These are phyloP conservation scores for Pagetopsis macropterus DNA, from an alignment of 2,797 vertebrate species.

Conservation along the genomic window DNA sequence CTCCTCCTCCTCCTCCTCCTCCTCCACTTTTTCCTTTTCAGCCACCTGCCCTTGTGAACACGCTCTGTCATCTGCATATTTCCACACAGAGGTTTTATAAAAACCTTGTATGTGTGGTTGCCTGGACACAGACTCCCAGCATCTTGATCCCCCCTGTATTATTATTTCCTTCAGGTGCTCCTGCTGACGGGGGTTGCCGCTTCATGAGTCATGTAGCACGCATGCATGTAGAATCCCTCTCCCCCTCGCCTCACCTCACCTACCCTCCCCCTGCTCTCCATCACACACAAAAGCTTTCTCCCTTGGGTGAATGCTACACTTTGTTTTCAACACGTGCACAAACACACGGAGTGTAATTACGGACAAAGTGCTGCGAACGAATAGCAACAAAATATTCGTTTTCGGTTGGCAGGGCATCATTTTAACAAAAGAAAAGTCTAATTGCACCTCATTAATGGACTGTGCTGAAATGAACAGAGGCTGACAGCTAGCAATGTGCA, in stretches of 20 bases:
- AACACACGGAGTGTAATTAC: not conserved
- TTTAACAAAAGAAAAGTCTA: slow-evolving; percentile 39
- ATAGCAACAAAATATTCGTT: not conserved
- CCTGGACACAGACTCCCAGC: slow-evolving; percentile 62
- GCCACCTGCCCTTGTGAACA: slow-evolving; percentile 63
- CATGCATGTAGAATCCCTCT: slow-evolving; percentile 18
- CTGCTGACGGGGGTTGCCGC: slow-evolving; percentile 39
- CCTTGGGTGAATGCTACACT: slow-evolving; percentile 18
- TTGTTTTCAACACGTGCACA: not conserved
- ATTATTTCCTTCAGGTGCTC: slow-evolving; percentile 51
- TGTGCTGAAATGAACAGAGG: slow-evolving; percentile 32
- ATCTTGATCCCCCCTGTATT: slow-evolving; percentile 35
- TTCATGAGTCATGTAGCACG: slow-evolving; percentile 59
- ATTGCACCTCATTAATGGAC: slow-evolving; percentile 30
- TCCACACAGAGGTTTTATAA: not conserved
- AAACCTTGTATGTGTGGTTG: slow-evolving; percentile 49
- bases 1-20: slow-evolving; percentile 45
- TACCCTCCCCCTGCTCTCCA: not conserved
- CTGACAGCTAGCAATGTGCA: slow-evolving; percentile 38
- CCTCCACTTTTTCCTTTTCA: slow-evolving; percentile 56
- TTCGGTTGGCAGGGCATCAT: slow-evolving; percentile 21
- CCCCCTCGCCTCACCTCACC: not conserved
- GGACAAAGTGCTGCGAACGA: slow-evolving; percentile 8
- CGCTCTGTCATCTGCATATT: slow-evolving; percentile 54
- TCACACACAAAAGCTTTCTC: slow-evolving; percentile 34